Evolutionary conservation across 2,113 vertebrate species (phyloP).

Genomic region (Trachemys scripta): DNA sequence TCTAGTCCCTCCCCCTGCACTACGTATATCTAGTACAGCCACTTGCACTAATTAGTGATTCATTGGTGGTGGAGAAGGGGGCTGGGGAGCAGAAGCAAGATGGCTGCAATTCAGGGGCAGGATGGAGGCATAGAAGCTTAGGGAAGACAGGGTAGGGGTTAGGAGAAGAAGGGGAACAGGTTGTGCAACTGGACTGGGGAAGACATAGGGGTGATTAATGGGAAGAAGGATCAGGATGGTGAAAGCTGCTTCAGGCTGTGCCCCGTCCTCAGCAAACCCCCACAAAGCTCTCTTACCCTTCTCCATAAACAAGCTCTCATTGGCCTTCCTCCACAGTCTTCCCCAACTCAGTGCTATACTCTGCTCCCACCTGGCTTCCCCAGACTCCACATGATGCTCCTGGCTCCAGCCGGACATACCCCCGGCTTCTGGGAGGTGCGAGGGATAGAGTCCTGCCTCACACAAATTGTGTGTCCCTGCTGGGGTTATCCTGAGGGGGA

Average conservation of each 20-base stretch:
- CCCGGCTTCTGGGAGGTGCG: too few relatives aligned
- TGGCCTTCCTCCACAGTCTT: neutral
- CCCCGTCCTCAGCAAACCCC: neutral
- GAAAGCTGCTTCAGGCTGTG: neutral
- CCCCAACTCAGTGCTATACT: neutral
- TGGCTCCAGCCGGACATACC: neutral
- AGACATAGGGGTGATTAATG: neutral
- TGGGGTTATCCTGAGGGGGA: neutral
- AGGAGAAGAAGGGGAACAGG: neutral
- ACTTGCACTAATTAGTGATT: neutral
- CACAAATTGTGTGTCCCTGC: neutral
- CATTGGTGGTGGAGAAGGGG: neutral
- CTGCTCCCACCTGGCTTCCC: neutral
- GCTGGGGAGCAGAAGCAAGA: neutral
- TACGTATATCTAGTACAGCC: neutral
- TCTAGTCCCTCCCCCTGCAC: neutral
- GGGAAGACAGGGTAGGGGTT: neutral
- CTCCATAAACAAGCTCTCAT: neutral
- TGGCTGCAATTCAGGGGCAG: neutral
- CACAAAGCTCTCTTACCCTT: neutral
- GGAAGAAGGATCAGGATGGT: neutral
- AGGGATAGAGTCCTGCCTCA: neutral
- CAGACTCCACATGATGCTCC: neutral
- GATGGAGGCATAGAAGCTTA: neutral
- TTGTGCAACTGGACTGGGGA: neutral